phyloP scores from a whole-genome alignment of 2,797 vertebrate species.

The Oophaga sylvatica region DNA sequence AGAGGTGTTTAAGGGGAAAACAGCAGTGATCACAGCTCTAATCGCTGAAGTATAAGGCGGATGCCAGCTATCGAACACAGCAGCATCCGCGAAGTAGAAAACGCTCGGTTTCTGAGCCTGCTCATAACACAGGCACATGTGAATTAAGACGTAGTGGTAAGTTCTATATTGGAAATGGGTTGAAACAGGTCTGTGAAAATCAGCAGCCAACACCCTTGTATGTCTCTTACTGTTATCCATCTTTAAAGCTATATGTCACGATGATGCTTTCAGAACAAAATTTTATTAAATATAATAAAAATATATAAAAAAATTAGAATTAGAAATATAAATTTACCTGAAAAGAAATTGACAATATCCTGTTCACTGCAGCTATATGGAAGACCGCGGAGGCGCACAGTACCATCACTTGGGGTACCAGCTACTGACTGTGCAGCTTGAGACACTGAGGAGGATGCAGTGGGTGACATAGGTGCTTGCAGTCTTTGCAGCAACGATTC shows the following conservation, averaged over 20 bases:
- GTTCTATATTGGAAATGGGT: too few relatives aligned
- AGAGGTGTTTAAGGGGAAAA: too few relatives aligned
- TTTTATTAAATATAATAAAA: too few relatives aligned
- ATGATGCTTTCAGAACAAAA: background rate
- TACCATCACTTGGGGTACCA: constrained; percentile 66
- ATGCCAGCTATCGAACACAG: too few relatives aligned
- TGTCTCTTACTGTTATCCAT: background rate
- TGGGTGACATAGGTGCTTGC: constrained; percentile 65
- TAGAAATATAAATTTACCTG: constrained; percentile 73
- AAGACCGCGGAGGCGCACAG: constrained; percentile 86
- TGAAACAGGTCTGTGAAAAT: background rate
- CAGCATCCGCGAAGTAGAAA: too few relatives aligned
- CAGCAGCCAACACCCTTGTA: background rate
- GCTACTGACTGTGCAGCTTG: constrained; percentile 31
- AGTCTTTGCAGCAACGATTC: constrained; percentile 79
- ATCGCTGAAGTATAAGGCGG: too few relatives aligned
- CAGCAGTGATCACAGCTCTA: too few relatives aligned
- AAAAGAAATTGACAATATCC: constrained; percentile 84
- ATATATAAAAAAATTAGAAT: too few relatives aligned
- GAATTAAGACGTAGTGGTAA: too few relatives aligned
- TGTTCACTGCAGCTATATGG: constrained; percentile 82
- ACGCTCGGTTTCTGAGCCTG: too few relatives aligned
- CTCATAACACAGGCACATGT: too few relatives aligned
- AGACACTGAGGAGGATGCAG: constrained; percentile 15
- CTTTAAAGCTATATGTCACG: background rate